phyloP scores from a whole-genome alignment of 2,113 vertebrate genomes.

The Lamprotornis superbus region DNA sequence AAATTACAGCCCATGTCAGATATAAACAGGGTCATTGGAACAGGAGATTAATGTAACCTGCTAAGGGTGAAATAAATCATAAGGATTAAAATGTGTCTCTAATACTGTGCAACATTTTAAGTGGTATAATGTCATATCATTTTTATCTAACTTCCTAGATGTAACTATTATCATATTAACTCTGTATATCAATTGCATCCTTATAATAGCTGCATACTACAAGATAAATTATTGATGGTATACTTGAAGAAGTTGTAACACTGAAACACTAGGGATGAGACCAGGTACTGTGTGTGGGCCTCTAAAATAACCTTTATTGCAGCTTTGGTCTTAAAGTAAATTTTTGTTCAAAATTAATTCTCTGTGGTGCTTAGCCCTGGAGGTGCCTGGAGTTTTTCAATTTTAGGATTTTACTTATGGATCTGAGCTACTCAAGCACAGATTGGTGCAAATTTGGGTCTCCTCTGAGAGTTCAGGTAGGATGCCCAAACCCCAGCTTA shows the following conservation, averaged over 20 bases:
- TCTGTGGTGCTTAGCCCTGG: background rate
- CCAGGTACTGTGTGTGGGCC: background rate
- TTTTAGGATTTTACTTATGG: background rate
- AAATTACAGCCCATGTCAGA: slow-evolving; percentile 8
- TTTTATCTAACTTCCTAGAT: background rate
- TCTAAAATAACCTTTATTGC: background rate
- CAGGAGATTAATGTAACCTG: slow-evolving; percentile 3
- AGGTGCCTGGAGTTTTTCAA: background rate
- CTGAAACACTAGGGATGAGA: background rate
- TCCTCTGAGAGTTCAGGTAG: background rate
- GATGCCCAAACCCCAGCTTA: background rate
- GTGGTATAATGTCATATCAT: background rate
- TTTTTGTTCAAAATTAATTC: background rate
- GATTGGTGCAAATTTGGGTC: background rate
- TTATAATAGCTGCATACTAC: background rate
- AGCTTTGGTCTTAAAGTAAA: background rate
- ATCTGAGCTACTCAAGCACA: background rate
- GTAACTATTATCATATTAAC: background rate
- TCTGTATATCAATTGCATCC: background rate
- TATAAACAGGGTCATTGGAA: background rate
- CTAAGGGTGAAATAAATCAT: slow-evolving; percentile 2
- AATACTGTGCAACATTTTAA: background rate
- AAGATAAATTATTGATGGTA: background rate
- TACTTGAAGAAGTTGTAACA: background rate
- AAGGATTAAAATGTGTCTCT: background rate